A percentile compares a stretch with the other conserved stretches of the same genome.
These are phyloP conservation scores for Thaumatotibia leucotreta DNA, from an alignment of 1,140 invertebrate genomes.

Conservation along the genomic window DNA sequence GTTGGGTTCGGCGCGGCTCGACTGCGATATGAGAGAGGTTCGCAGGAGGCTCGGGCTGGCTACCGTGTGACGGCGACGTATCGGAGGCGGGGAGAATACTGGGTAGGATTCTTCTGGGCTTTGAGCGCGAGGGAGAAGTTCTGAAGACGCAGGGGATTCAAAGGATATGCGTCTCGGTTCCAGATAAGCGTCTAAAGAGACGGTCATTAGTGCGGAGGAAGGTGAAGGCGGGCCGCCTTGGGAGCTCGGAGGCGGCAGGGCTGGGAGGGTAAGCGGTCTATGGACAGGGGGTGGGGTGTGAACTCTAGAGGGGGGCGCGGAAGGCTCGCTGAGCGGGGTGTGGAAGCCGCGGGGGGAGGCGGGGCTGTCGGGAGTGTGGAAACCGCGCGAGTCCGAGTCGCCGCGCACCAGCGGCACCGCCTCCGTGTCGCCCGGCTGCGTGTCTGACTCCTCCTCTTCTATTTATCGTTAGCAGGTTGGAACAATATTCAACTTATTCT, in stretches of 20 bases:
- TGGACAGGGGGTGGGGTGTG: constrained; percentile 35
- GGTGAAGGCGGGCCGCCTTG: constrained; percentile 83
- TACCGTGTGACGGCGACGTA: constrained; percentile 67
- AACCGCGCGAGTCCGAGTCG: constrained; percentile 61
- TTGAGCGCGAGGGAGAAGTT: constrained; percentile 80
- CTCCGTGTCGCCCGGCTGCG: constrained; percentile 50
- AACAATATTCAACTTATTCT: constrained; percentile 4
- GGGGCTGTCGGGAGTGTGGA: constrained; percentile 70
- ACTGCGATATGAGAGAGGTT: constrained; percentile 82
- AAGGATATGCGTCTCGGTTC: constrained; percentile 88
- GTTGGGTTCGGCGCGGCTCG: constrained; percentile 80
- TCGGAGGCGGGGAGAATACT: constrained; percentile 88
- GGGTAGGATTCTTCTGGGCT: constrained; percentile 88
- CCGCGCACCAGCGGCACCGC: constrained; percentile 62
- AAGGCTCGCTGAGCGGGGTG: constrained; percentile 76
- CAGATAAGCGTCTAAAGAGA: constrained; percentile 89
- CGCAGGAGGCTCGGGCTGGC: constrained; percentile 73
- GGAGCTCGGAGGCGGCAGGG: constrained; percentile 78
- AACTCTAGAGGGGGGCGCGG: constrained; percentile 29
- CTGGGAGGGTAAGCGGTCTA: constrained; percentile 71
- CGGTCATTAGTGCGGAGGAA: constrained; percentile 89
- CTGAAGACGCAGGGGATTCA: constrained; percentile 85
- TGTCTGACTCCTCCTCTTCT: constrained; percentile 57
- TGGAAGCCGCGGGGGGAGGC: constrained; percentile 80
- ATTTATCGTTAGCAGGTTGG: constrained; percentile 17